These are phyloP conservation scores for Hyla sarda DNA, from an alignment of 2,113 vertebrate species.

Conservation along the genomic window DNA sequence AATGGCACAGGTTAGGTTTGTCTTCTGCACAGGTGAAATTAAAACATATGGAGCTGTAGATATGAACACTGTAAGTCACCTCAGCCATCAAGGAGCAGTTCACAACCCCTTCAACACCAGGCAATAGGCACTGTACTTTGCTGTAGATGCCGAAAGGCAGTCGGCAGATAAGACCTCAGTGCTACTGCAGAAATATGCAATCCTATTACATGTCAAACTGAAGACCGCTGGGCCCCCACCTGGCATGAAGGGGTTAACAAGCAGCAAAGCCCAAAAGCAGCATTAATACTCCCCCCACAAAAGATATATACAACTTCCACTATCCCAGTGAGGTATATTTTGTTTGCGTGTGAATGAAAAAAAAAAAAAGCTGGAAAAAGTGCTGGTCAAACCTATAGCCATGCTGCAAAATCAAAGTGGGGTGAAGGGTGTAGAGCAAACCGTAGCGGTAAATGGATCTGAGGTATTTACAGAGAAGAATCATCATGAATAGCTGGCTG, in stretches of 20 bases:
- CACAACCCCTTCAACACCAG: constrained; percentile 34
- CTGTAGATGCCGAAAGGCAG: too few species aligned
- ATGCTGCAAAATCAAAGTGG: constrained; percentile 30
- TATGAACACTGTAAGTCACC: constrained; percentile 45
- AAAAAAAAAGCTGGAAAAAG: constrained; percentile 4
- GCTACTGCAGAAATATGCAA: background rate
- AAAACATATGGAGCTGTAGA: constrained; percentile 13
- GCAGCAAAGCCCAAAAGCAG: constrained; percentile 59
- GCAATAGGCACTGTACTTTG: background rate
- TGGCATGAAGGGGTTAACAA: constrained; percentile 47
- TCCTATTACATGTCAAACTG: background rate
- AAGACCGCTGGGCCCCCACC: background rate
- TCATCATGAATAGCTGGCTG: constrained; percentile 14
- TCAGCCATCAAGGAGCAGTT: constrained; percentile 24
- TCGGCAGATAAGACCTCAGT: background rate
- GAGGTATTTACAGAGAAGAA: constrained; percentile 46
- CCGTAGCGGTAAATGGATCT: constrained; percentile 23
- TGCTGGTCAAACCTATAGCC: constrained; percentile 35
- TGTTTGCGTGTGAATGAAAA: constrained; percentile 36
- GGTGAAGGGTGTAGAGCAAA: background rate
- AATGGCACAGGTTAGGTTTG: constrained; percentile 54
- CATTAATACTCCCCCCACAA: constrained; percentile 45
- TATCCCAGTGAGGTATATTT: constrained; percentile 57
- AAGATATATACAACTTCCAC: constrained; percentile 19
- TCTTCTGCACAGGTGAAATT: background rate